A percentile compares a stretch with the other conserved stretches of the same genome.
Evolutionary conservation across 2,113 vertebrate species (phyloP).

Genomic region (Stigmatopora argus): DNA sequence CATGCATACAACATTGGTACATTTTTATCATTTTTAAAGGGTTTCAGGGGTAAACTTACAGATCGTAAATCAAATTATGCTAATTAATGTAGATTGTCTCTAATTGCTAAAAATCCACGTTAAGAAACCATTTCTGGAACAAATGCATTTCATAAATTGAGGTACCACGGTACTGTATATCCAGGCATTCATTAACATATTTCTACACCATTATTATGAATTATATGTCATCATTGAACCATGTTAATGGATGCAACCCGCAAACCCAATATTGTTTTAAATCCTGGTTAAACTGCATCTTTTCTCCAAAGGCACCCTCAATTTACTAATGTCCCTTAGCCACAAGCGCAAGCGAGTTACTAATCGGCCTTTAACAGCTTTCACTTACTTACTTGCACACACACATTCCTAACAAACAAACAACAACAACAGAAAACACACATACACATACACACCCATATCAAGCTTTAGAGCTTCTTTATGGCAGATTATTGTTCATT

Average conservation of each 20-base stretch:
- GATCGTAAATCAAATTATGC: too few relatives aligned
- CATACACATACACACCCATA: constrained; percentile 27
- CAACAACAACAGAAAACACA: constrained; percentile 11
- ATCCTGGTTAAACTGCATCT: constrained; percentile 40
- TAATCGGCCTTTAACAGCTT: constrained; percentile 42
- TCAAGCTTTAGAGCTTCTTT: constrained; percentile 54
- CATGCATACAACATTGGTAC: too few relatives aligned
- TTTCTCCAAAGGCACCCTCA: constrained; percentile 55
- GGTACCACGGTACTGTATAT: constrained; percentile 19
- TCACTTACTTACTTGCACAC: constrained; percentile 4
- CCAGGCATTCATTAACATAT: constrained; percentile 6
- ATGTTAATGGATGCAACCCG: constrained; percentile 56
- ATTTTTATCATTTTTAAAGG: too few relatives aligned
- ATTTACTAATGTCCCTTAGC: constrained; percentile 59
- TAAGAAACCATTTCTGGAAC: too few relatives aligned
- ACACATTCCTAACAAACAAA: constrained; percentile 16
- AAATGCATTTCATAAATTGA: constrained; percentile 28
- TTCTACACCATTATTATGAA: constrained; percentile 40
- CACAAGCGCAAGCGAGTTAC: constrained; percentile 48
- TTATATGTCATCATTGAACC: constrained; percentile 26
- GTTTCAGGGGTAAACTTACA: too few relatives aligned
- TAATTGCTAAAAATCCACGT: too few relatives aligned
- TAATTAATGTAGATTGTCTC: too few relatives aligned
- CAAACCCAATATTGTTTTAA: constrained; percentile 42
- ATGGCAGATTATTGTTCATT: constrained; percentile 48